Percentiles rank a stretch among this genome's conserved stretches.
Conservation (phyloP, 2,113 vertebrate genomes). For the Poeciliopsis retropinna region DNA sequence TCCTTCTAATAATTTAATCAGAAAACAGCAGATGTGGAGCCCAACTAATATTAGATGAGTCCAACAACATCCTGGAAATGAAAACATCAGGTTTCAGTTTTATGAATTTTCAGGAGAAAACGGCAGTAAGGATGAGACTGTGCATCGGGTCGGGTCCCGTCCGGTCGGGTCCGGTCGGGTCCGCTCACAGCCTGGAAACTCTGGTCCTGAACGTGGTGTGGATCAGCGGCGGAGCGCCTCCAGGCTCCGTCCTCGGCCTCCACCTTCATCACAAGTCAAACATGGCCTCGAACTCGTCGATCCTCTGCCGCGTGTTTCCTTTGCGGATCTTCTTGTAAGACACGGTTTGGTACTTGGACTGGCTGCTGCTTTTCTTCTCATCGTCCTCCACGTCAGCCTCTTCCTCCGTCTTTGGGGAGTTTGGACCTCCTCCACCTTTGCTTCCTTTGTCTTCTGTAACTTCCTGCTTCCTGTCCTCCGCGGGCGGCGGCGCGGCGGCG, state of each 20-base stretch:
- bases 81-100: no score
- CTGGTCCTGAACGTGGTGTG: no score
- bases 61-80: no score
- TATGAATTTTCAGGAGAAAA: no score
- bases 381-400: conserved; percentile 50
- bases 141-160: no score
- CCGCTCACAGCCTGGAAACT: no score
- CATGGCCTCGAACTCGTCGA: conserved; percentile 94
- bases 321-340: conserved; percentile 91
- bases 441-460: not conserved
- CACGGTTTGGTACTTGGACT: conserved; percentile 88
- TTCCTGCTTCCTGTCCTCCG: not conserved
- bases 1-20: no score
- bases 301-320: conserved; percentile 94
- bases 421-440: not conserved
- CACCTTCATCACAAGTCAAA: conserved; percentile 79
- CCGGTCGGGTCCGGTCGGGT: no score
- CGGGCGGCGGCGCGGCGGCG: not conserved
- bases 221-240: not conserved
- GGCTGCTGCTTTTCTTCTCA: conserved; percentile 72
- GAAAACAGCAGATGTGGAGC: no score
- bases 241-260: not conserved
- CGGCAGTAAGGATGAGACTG: no score
- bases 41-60: no score
- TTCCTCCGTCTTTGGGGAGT: not conserved